Evolutionary conservation across 2,888 invertebrate species (phyloP).

Genomic region (Epirrhoe alternata): DNA sequence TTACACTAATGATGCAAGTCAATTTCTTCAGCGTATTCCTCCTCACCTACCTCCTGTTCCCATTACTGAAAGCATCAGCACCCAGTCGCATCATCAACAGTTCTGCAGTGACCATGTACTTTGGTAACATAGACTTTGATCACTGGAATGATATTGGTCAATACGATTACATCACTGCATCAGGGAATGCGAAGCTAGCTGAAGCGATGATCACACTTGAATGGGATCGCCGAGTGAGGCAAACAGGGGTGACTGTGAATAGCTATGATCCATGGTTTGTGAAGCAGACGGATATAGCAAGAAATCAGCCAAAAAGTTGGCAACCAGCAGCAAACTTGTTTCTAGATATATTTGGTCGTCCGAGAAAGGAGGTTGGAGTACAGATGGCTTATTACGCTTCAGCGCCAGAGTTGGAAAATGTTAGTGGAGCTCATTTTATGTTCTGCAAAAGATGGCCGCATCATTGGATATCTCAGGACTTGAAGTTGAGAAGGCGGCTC

Average conservation of each 20-base stretch:
- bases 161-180: constrained; percentile 55
- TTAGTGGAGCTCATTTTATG: constrained; percentile 66
- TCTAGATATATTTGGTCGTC: constrained; percentile 60
- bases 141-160: constrained; percentile 70
- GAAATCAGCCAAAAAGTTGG: constrained; percentile 53
- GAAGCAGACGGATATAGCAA: constrained; percentile 62
- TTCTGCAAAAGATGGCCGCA: constrained; percentile 64
- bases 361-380: constrained; percentile 64
- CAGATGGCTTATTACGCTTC: constrained; percentile 67
- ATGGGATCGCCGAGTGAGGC: constrained; percentile 81
- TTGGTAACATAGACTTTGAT: constrained; percentile 69
- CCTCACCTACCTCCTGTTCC: constrained; percentile 87
- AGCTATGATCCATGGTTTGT: constrained; percentile 84
- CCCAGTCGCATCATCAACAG: constrained; percentile 87
- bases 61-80: constrained; percentile 79
- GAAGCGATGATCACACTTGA: constrained; percentile 86
- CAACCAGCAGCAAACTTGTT: constrained; percentile 55
- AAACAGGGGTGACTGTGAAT: constrained; percentile 87
- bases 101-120: constrained; percentile 83
- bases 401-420: constrained; percentile 54
- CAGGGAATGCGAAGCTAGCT: constrained; percentile 84
- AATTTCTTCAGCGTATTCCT: constrained; percentile 91
- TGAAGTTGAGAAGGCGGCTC: constrained; percentile 54
- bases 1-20: constrained; percentile 87
- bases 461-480: constrained; percentile 63